These are phyloP conservation scores for Campylomormyrus tamandua DNA, from an alignment of 2,113 vertebrate species.

Conservation along the genomic window DNA sequence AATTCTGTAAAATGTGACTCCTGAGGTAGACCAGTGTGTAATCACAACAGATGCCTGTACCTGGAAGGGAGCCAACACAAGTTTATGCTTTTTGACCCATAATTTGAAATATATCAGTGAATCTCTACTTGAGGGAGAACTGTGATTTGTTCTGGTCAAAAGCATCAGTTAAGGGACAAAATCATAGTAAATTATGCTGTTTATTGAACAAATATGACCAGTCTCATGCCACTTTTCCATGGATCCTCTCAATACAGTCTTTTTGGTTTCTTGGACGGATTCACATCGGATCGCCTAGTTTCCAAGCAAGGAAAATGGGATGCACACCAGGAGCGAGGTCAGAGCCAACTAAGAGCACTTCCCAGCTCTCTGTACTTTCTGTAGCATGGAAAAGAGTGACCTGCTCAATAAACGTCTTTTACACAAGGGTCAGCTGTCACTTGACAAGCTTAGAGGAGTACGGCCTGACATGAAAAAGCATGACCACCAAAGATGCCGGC, in stretches of 20 bases:
- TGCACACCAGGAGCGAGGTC: slow-evolving; percentile 50
- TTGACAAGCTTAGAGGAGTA: slow-evolving; percentile 62
- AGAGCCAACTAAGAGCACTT: slow-evolving; percentile 37
- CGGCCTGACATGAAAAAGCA: slow-evolving; percentile 50
- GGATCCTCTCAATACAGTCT: slow-evolving; percentile 33
- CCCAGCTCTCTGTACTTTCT: slow-evolving; percentile 49
- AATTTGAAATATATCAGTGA: background rate
- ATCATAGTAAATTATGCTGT: background rate
- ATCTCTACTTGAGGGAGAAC: background rate
- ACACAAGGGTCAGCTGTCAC: slow-evolving; percentile 68
- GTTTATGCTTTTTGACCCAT: background rate
- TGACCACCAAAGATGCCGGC: slow-evolving; percentile 72
- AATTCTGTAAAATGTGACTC: background rate
- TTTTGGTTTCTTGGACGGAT: slow-evolving; percentile 36
- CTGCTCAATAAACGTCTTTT: slow-evolving; percentile 64
- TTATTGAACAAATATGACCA: slow-evolving; percentile 29
- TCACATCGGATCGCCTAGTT: slow-evolving; percentile 50
- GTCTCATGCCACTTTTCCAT: slow-evolving; percentile 41
- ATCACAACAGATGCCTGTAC: background rate
- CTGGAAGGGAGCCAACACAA: background rate
- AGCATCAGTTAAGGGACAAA: background rate
- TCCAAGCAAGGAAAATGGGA: slow-evolving; percentile 62
- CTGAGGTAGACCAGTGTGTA: background rate
- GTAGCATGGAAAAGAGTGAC: slow-evolving; percentile 60
- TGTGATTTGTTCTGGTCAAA: background rate